phyloP scores from a whole-genome alignment of 2,888 invertebrate genomes.

The Halictus ligatus region DNA sequence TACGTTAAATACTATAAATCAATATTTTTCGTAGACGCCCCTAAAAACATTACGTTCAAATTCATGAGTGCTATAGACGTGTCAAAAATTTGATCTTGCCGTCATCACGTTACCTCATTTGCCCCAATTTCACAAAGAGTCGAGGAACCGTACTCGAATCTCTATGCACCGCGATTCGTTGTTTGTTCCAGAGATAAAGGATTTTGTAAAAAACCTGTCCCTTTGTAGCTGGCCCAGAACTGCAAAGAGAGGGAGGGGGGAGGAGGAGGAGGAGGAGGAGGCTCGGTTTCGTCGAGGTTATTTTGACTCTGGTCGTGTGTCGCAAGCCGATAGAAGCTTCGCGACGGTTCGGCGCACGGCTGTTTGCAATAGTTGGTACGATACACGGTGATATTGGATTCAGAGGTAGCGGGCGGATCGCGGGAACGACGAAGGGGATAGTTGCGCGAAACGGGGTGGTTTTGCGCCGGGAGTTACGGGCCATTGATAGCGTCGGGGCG shows the following conservation, averaged over 20 bases:
- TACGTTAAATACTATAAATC: no score
- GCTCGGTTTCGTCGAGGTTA: constrained; percentile 14
- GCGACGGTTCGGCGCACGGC: not conserved
- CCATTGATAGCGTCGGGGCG: constrained; percentile 63
- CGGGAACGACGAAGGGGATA: not conserved
- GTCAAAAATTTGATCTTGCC: no score
- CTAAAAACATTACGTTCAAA: no score
- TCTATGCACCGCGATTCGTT: not conserved
- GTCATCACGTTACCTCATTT: no score
- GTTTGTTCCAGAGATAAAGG: no score
- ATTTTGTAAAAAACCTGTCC: not conserved
- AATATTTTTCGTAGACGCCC: no score
- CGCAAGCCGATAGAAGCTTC: constrained; percentile 28
- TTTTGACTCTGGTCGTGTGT: constrained; percentile 27
- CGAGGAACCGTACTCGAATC: no score
- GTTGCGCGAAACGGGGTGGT: not conserved
- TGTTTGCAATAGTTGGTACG: constrained; percentile 47
- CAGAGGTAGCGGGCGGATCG: constrained; percentile 19
- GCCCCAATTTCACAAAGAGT: no score
- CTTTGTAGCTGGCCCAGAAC: not conserved
- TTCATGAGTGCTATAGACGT: no score
- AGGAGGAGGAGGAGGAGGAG: not conserved
- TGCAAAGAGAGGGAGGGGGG: not conserved
- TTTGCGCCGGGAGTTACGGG: constrained; percentile 53
- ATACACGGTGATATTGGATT: constrained; percentile 54